phyloP scores from a whole-genome alignment of 2,888 invertebrate species.

The Leptura quadrifasciata region DNA sequence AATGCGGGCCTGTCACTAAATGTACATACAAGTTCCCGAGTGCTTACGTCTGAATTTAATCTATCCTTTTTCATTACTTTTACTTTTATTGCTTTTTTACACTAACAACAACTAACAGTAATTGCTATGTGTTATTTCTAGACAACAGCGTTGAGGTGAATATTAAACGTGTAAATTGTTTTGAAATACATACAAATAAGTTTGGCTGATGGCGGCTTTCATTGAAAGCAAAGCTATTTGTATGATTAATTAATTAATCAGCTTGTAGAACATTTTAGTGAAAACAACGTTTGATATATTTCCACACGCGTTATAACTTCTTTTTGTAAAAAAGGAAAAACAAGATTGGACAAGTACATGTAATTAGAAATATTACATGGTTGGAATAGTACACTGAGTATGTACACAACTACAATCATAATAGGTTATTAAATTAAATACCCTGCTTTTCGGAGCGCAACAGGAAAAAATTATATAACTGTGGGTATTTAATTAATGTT shows the following conservation, averaged over 20 bases:
- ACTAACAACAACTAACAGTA: background rate
- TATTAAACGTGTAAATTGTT: background rate
- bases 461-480: background rate
- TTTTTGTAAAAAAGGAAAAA: background rate
- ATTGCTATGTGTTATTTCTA: background rate
- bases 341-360: background rate
- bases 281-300: slow-evolving; percentile 7
- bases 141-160: background rate
- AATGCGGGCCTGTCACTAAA: background rate
- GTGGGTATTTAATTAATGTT: background rate
- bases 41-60: background rate
- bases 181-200: background rate
- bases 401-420: background rate
- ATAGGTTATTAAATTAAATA: background rate
- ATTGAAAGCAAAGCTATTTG: background rate
- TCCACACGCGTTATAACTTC: background rate
- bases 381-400: background rate
- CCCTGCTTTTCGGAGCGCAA: background rate
- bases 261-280: background rate
- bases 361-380: slow-evolving; percentile 7
- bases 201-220: background rate
- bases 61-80: background rate
- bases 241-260: background rate
- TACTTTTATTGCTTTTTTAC: slow-evolving; percentile 2
- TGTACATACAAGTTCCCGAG: background rate